Base-by-base conservation (phyloP, 2,113 vertebrate genomes). In the Dolichallabes microphthalmus region DNA sequence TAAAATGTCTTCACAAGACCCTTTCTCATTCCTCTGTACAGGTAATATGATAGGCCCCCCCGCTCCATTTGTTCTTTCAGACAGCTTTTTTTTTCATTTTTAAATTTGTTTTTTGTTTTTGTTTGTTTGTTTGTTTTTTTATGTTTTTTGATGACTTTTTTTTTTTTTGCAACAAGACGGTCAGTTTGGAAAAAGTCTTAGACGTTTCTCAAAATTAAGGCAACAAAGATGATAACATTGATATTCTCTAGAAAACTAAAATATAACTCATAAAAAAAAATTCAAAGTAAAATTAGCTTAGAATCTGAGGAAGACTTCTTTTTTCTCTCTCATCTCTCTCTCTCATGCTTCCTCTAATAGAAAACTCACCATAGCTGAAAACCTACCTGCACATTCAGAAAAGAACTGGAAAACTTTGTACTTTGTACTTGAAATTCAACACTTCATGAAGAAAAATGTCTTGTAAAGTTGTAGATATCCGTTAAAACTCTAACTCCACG, bases 201-300 rank as follows among this genome's bases (percentile, higher is more conserved):
- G 95, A 96, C 95, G 92, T 96, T 95, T 91, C 95, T 96, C 95
- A 97, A 98, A 98, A 98, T 98, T 99, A 99, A 99, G 98, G 97
- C 98, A 98, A 98, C 96, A 97, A 98, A 97, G 96, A 98, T 95
- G 95, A 96, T 95, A 96, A 95, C 95, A 95, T 95, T 96, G 93
- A 96, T 95, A 96, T 94, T 95, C 94, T 96, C 94, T 97, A 96
- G 88, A 93, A 97, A 96, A 96, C 93, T 94, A 96, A 95, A 91
- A 89, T 35, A 90, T 87, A 94, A 95, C 95, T 92, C 92, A 95
- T 92, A 94, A 96, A 92, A 94, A 96, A 90, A 94, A 79, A n/a
- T 90, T 89, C 91, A 95, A 93, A 93, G 92, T 93, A 92, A 94
- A 91, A 95, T 92, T 96, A 97, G 96, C 95, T 98, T 97, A 95